Percentiles rank a stretch among this genome's conserved stretches.
These are phyloP conservation scores for Tonatia bakeri DNA, from an alignment of 2,113 vertebrate genomes.

Conservation along the genomic window DNA sequence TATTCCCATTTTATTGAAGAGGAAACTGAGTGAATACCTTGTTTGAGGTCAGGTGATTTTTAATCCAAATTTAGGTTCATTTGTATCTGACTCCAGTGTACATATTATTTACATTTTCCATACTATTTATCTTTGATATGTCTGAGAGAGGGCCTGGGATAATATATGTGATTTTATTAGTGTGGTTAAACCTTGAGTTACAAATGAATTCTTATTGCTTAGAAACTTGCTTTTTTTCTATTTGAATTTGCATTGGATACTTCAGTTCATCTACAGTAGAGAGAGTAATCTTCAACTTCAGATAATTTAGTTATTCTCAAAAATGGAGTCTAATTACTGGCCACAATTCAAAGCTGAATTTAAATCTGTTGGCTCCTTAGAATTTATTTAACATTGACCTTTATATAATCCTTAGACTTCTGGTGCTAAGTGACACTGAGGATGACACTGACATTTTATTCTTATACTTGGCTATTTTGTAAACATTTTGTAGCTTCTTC, in stretches of 20 bases:
- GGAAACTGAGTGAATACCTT: neutral
- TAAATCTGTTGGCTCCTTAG: slow-evolving; percentile 11
- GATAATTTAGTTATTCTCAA: neutral
- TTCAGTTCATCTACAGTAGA: neutral
- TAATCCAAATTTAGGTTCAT: neutral
- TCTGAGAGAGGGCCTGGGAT: neutral
- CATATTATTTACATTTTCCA: neutral
- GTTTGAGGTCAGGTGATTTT: neutral
- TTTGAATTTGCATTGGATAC: neutral
- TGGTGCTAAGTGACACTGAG: slow-evolving; percentile 28
- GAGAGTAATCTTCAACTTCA: neutral
- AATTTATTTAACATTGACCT: slow-evolving; percentile 43
- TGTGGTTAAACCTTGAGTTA: neutral
- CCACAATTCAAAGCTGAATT: neutral
- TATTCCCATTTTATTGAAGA: neutral
- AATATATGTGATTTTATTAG: neutral
- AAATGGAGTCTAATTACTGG: neutral
- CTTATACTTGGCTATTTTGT: slow-evolving; percentile 50
- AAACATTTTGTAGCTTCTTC: slow-evolving; percentile 49
- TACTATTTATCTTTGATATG: neutral
- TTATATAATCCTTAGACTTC: slow-evolving; percentile 47
- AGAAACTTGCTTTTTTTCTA: neutral
- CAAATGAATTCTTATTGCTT: neutral
- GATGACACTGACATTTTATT: slow-evolving; percentile 41
- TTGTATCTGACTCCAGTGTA: neutral